phyloP scores from a whole-genome alignment of 2,888 invertebrate genomes.

The Aleiodes leptofemur region DNA sequence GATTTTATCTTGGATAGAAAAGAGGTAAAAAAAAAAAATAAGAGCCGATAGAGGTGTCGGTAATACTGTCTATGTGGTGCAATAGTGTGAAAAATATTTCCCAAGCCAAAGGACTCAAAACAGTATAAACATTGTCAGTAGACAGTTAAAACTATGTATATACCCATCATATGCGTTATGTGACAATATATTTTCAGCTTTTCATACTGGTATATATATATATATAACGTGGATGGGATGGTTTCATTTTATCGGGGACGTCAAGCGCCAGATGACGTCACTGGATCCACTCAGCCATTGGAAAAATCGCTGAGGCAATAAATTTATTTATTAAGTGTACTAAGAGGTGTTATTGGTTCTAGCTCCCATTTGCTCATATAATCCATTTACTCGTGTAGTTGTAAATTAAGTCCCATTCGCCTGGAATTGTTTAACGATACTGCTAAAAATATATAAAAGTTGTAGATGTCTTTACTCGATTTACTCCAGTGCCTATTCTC shows the following conservation, averaged over 20 bases:
- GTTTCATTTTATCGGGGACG: slow-evolving; percentile 63
- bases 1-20: slow-evolving; percentile 10
- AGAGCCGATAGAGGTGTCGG: background rate
- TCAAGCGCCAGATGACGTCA: slow-evolving; percentile 68
- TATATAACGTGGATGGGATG: slow-evolving; percentile 30
- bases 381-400: slow-evolving; percentile 1
- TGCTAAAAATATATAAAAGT: too few relatives aligned
- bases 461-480: too few relatives aligned
- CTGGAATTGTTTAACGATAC: background rate
- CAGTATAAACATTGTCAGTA: slow-evolving; percentile 1
- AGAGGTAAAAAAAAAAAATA: background rate
- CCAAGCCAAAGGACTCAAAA: slow-evolving; percentile 6
- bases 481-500: too few relatives aligned
- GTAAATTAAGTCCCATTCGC: too few relatives aligned
- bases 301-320: slow-evolving; percentile 64
- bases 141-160: background rate
- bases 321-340: slow-evolving; percentile 69
- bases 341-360: slow-evolving; percentile 50
- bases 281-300: slow-evolving; percentile 67
- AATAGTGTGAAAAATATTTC: slow-evolving; percentile 26
- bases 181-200: slow-evolving; percentile 12
- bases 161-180: background rate
- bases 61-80: slow-evolving; percentile 9
- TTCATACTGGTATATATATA: background rate
- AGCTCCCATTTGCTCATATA: background rate